A percentile compares a stretch with the other conserved stretches of the same genome.
Evolutionary conservation across 2,888 invertebrate species (phyloP).

Genomic region (Sarcophaga carnaria): DNA sequence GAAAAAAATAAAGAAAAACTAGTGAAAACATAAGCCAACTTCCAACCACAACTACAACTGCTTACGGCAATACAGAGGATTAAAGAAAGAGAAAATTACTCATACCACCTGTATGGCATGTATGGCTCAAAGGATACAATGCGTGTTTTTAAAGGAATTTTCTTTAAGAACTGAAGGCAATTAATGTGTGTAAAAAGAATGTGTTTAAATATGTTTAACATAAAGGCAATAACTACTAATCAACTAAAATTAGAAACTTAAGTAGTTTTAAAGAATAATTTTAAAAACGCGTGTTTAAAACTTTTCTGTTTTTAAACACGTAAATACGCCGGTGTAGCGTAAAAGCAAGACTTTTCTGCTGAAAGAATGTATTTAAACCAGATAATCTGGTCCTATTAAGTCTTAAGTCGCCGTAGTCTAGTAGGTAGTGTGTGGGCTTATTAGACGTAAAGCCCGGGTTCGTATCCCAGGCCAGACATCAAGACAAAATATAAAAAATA

Average conservation of each 20-base stretch:
- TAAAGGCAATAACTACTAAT: background rate
- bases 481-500: too few species aligned
- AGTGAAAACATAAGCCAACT: background rate
- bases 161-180: background rate
- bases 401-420: too few species aligned
- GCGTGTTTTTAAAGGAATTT: conserved; percentile 16
- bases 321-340: too few species aligned
- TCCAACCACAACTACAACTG: background rate
- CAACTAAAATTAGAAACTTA: conserved; percentile 1
- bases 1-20: background rate
- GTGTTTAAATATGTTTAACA: background rate
- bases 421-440: too few species aligned
- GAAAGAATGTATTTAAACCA: too few species aligned
- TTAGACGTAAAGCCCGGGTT: too few species aligned
- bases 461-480: too few species aligned
- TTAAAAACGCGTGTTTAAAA: background rate
- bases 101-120: conserved; percentile 29
- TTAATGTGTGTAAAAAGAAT: background rate
- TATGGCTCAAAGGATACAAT: conserved; percentile 30
- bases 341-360: too few species aligned
- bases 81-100: conserved; percentile 8
- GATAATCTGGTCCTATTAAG: too few species aligned
- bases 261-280: conserved; percentile 21
- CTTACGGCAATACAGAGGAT: background rate
- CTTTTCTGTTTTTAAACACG: too few species aligned